These are phyloP conservation scores for Batillaria attramentaria DNA, from an alignment of 1,140 invertebrate species.

Conservation along the genomic window DNA sequence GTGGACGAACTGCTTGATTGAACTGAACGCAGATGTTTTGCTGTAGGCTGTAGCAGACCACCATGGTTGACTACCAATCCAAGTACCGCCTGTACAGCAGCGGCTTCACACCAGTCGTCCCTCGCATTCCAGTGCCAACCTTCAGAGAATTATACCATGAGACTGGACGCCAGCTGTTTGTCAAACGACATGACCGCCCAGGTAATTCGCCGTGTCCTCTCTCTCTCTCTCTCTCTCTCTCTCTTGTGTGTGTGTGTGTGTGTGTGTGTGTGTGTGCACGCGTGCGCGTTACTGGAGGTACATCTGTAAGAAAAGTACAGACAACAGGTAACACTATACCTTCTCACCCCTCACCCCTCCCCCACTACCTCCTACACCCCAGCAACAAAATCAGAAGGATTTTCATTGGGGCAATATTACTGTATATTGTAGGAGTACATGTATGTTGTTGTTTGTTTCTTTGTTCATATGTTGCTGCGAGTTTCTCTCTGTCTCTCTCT, in stretches of 20 bases:
- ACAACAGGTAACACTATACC: no score
- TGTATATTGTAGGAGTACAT: neutral
- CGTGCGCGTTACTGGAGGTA: neutral
- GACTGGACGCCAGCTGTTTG: constrained; percentile 20
- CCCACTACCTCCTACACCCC: no score
- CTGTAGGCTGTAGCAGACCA: neutral
- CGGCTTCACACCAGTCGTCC: constrained; percentile 49
- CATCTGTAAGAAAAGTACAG: no score
- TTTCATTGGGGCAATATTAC: neutral
- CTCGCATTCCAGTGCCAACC: constrained; percentile 38
- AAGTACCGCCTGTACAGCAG: constrained; percentile 55
- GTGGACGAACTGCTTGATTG: no score
- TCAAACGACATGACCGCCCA: constrained; percentile 28
- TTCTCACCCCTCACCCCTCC: no score
- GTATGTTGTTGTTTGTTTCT: neutral
- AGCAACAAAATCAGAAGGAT: no score
- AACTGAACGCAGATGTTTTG: no score
- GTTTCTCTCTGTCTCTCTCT: neutral
- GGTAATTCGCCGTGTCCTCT: constrained; percentile 14
- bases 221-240: neutral
- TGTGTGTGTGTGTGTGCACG: neutral
- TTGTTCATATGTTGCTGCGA: neutral
- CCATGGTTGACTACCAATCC: constrained; percentile 64
- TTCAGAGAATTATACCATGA: constrained; percentile 58
- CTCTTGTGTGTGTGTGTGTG: neutral